Conservation (phyloP, 2,113 vertebrate genomes). For the Mus spicilegus region DNA sequence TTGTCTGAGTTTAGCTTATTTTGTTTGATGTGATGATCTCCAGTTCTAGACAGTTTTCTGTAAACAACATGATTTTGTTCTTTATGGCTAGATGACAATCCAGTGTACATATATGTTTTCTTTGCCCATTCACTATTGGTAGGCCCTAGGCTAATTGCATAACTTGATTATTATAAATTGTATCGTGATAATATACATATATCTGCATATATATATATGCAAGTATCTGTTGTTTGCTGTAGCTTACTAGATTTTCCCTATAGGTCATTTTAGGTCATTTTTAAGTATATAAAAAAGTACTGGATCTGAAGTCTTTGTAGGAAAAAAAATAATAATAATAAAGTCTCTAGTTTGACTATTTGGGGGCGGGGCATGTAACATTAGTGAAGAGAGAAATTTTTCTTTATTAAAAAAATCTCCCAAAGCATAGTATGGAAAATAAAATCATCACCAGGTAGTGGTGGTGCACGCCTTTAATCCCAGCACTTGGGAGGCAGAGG, state of each 20-base stretch:
- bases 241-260: neutral
- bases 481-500: too few species aligned
- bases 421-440: neutral
- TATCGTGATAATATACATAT: neutral
- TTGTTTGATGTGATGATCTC: neutral
- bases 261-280: neutral
- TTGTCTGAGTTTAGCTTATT: neutral
- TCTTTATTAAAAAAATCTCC: slow-evolving; percentile 28
- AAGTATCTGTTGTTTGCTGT: neutral
- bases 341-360: neutral
- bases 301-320: neutral
- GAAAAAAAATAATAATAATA: slow-evolving; percentile 11
- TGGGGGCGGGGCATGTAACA: neutral
- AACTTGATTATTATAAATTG: neutral
- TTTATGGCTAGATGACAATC: neutral
- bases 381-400: neutral
- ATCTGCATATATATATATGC: neutral
- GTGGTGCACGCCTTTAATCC: too few species aligned
- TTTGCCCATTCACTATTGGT: neutral
- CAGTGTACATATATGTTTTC: neutral
- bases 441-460: neutral
- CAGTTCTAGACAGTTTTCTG: neutral
- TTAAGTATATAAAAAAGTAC: neutral
- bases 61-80: neutral
- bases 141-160: neutral